phyloP scores from a whole-genome alignment of 2,113 vertebrate genomes.

The Theristicus caerulescens region DNA sequence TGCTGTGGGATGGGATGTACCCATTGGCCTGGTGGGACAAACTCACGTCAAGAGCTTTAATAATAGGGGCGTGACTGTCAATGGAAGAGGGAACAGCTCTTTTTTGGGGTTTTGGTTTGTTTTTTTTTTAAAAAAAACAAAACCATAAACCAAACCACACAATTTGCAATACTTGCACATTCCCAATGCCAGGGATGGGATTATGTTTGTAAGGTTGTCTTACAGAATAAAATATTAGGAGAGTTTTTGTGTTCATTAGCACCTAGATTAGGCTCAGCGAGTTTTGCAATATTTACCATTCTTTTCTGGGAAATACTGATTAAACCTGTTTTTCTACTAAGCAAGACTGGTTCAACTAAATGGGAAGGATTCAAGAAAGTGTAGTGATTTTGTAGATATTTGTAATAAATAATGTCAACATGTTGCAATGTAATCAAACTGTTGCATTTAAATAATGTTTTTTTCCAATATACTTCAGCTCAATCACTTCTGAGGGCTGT shows the following conservation, averaged over 20 bases:
- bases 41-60: neutral
- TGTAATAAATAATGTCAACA: neutral
- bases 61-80: neutral
- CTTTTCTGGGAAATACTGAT: neutral
- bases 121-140: neutral
- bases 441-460: neutral
- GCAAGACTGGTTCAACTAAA: neutral
- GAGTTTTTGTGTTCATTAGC: neutral
- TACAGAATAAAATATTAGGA: neutral
- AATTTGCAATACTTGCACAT: neutral
- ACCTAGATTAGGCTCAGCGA: neutral
- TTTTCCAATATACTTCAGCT: neutral
- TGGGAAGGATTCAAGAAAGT: neutral
- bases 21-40: neutral
- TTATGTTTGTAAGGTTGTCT: neutral
- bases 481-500: neutral
- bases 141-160: neutral
- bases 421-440: neutral
- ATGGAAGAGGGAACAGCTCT: neutral
- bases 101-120: neutral
- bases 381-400: neutral
- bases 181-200: neutral
- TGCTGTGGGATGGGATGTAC: neutral
- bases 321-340: neutral
- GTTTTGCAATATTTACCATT: neutral